phyloP scores from a whole-genome alignment of 2,888 invertebrate genomes.

The Laothoe populi region DNA sequence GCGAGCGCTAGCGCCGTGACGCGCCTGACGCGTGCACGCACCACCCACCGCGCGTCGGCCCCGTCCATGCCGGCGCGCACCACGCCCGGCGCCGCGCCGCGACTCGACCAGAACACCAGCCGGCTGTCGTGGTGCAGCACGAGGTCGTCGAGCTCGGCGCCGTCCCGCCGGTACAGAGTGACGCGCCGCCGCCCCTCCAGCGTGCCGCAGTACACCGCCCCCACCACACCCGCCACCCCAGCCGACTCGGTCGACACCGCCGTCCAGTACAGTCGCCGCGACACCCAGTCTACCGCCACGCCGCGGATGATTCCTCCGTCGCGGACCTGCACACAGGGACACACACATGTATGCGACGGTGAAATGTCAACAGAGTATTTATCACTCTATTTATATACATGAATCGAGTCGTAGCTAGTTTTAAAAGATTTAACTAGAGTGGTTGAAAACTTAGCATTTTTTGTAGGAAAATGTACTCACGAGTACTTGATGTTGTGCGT shows the following conservation, averaged over 20 bases:
- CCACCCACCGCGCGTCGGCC: constrained; percentile 75
- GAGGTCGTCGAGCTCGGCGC: constrained; percentile 89
- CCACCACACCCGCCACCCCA: constrained; percentile 37
- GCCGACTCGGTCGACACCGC: constrained; percentile 57
- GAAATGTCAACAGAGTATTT: not conserved
- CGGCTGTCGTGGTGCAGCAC: constrained; percentile 49
- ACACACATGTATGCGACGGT: not conserved
- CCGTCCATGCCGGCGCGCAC: constrained; percentile 88
- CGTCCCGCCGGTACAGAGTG: constrained; percentile 76
- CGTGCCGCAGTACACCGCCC: constrained; percentile 63
- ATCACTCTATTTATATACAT: not conserved
- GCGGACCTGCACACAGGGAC: constrained; percentile 61
- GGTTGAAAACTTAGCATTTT: too few relatives aligned
- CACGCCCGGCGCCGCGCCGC: constrained; percentile 87
- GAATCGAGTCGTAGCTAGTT: too few relatives aligned
- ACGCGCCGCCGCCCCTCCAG: constrained; percentile 84
- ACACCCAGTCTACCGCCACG: constrained; percentile 89
- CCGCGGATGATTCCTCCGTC: constrained; percentile 88
- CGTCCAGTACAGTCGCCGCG: constrained; percentile 88
- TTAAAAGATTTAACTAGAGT: too few relatives aligned
- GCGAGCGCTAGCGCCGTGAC: constrained; percentile 91
- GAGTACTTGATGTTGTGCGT: constrained; percentile 31
- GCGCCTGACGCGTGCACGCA: constrained; percentile 87
- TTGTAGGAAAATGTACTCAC: constrained; percentile 30
- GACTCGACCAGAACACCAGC: constrained; percentile 90